These are phyloP conservation scores for Diabrotica undecimpunctata DNA, from an alignment of 1,140 invertebrate genomes.

Conservation along the genomic window DNA sequence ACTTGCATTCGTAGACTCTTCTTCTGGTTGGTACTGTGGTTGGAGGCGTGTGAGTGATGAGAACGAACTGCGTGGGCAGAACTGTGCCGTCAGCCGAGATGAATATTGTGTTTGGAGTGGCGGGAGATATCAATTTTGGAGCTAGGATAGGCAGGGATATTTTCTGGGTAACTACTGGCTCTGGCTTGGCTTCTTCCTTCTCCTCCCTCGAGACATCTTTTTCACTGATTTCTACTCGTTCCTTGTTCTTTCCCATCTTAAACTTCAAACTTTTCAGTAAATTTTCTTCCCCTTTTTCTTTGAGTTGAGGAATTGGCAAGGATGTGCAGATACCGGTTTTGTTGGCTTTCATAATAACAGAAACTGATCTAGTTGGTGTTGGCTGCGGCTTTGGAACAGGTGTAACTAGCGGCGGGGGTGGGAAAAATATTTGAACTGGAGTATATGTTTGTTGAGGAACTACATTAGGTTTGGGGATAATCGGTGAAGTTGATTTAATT, in stretches of 20 bases:
- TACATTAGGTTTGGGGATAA: not conserved
- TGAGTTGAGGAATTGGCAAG: slow-evolving; percentile 41
- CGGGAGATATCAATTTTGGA: slow-evolving; percentile 43
- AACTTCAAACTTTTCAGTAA: slow-evolving; percentile 72
- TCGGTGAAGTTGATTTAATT: not conserved
- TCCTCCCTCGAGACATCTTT: slow-evolving; percentile 46
- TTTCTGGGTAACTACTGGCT: slow-evolving; percentile 14
- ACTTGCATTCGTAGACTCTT: slow-evolving; percentile 78
- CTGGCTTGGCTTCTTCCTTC: not conserved
- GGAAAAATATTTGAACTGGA: slow-evolving; percentile 10
- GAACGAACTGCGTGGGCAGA: slow-evolving; percentile 45
- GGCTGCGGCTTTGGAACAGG: slow-evolving; percentile 41
- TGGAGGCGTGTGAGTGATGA: slow-evolving; percentile 49
- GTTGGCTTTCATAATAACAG: slow-evolving; percentile 78
- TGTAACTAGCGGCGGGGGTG: slow-evolving; percentile 17
- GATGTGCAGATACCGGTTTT: slow-evolving; percentile 68
- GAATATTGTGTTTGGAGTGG: slow-evolving; percentile 34
- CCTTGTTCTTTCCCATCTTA: slow-evolving; percentile 69
- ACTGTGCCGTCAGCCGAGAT: slow-evolving; percentile 46
- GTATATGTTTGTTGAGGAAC: not conserved
- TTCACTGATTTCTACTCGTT: slow-evolving; percentile 56
- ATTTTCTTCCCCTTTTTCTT: slow-evolving; percentile 52
- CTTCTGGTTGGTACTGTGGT: slow-evolving; percentile 59
- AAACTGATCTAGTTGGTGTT: slow-evolving; percentile 52
- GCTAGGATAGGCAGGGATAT: slow-evolving; percentile 42